These are phyloP conservation scores for Ctenomys sociabilis DNA, from an alignment of 2,113 vertebrate genomes.

Conservation along the genomic window DNA sequence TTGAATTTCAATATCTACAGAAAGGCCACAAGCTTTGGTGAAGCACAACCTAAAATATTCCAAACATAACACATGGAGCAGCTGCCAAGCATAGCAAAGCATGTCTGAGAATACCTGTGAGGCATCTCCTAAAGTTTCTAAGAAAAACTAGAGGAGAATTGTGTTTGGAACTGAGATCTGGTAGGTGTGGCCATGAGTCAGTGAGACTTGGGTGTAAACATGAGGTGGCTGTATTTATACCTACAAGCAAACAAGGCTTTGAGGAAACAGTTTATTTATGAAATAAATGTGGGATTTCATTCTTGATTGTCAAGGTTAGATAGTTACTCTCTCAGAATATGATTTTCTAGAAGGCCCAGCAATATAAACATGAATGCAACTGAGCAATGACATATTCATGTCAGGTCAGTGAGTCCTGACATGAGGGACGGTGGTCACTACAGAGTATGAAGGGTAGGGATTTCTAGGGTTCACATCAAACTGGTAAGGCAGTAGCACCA, in stretches of 20 bases:
- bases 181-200: not conserved
- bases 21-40: not conserved
- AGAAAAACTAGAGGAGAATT: constrained; percentile 6
- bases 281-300: constrained; percentile 67
- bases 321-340: not conserved
- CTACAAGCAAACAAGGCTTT: constrained; percentile 55
- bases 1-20: too few relatives aligned
- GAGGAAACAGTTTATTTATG: constrained; percentile 46
- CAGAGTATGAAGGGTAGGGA: not conserved
- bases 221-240: constrained; percentile 59
- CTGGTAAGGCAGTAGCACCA: not conserved
- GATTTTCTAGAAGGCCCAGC: constrained; percentile 49
- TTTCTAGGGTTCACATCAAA: not conserved
- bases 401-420: constrained; percentile 1
- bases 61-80: not conserved
- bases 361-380: constrained; percentile 24
- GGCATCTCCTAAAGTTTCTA: not conserved
- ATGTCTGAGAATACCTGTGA: not conserved
- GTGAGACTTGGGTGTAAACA: constrained; percentile 50
- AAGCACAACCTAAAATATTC: not conserved
- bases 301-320: constrained; percentile 48
- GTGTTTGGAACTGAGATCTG: not conserved
- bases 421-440: not conserved
- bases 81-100: accelerated
- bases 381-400: not conserved